Evolutionary conservation across 2,113 vertebrate species (phyloP), one percentile per base, ranked within the genome.

Genomic region (Sterna hirundo): DNA sequence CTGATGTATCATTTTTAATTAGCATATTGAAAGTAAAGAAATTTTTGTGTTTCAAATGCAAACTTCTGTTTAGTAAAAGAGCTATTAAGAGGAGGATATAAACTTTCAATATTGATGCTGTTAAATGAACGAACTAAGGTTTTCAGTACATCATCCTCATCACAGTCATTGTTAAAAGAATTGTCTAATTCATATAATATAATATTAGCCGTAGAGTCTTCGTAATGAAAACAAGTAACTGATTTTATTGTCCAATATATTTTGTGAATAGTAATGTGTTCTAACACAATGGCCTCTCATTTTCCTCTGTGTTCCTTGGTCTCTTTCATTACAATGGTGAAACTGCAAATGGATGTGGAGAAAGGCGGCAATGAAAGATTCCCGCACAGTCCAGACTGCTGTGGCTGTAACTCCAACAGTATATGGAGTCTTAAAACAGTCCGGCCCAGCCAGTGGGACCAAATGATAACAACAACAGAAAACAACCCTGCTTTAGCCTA

Each of bases 151-250:
- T 92, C 71, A 92, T 62, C 46, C 75, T 85, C 34, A 76, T 91
- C 84, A 88, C 6, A 55, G 46, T 76, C 62, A 54, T 34, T 66
- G 78, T 46, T 75, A 61, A 83, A 95, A 78, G n/a, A 90, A 90
- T 76, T 25, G 44, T 54, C 89, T 86, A n/a, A 70, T 87, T 75
- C 65, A 30, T 60, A 21, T 79, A 92, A 72, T 57, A 78, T 57
- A 72, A 58, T 65, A 86, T 79, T 86, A 90, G 29, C 42, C 32
- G 25, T 29, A 52, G 54, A 70, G 62, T 15, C 51, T 61, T 47
- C 25, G 61, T 65, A 90, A 80, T 66, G 82, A 79, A 96, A 92
- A 83, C 36, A 70, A 80, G n/a, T 79, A 83, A 75, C 55, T 15
- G 12, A 4, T 64, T 75, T 86, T 86, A 79, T 80, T 66, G 68